These are phyloP conservation scores for Hirudinaria manillensis DNA, from an alignment of 2,888 invertebrate genomes.

Conservation along the genomic window DNA sequence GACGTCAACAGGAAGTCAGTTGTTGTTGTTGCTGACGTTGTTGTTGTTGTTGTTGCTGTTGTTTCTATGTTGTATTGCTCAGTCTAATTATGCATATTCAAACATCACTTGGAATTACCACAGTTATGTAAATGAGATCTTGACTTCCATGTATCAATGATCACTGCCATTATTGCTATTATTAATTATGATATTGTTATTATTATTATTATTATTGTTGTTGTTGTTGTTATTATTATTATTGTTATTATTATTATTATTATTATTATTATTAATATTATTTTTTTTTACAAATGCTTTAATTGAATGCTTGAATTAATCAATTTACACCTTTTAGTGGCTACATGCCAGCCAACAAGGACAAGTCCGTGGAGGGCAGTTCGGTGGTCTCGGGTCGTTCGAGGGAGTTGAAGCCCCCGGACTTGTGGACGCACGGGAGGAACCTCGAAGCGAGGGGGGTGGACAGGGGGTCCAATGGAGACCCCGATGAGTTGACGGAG, in stretches of 20 bases:
- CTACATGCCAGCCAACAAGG: constrained; percentile 39
- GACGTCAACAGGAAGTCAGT: constrained; percentile 1
- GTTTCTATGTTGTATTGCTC: not conserved
- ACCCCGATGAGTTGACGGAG: constrained; percentile 14
- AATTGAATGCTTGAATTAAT: too few species aligned
- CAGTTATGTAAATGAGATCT: too few species aligned
- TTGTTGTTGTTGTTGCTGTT: not conserved
- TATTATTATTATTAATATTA: not conserved
- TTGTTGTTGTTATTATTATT: not conserved
- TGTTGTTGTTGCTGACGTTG: not conserved
- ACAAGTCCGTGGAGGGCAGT: constrained; percentile 31
- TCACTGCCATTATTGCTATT: not conserved
- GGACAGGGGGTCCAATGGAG: not conserved
- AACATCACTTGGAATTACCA: too few species aligned
- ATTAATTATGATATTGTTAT: not conserved
- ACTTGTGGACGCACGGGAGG: constrained; percentile 32
- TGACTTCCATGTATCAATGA: too few species aligned
- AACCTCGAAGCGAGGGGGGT: constrained; percentile 21
- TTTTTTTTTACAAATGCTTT: too few species aligned
- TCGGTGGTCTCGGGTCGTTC: not conserved
- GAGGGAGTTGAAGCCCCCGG: constrained; percentile 31
- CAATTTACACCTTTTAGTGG: too few species aligned
- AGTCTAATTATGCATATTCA: not conserved
- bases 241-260: not conserved
- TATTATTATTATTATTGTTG: not conserved